These are phyloP conservation scores for Gortyna flavago DNA, from an alignment of 2,888 invertebrate species.

Conservation along the genomic window DNA sequence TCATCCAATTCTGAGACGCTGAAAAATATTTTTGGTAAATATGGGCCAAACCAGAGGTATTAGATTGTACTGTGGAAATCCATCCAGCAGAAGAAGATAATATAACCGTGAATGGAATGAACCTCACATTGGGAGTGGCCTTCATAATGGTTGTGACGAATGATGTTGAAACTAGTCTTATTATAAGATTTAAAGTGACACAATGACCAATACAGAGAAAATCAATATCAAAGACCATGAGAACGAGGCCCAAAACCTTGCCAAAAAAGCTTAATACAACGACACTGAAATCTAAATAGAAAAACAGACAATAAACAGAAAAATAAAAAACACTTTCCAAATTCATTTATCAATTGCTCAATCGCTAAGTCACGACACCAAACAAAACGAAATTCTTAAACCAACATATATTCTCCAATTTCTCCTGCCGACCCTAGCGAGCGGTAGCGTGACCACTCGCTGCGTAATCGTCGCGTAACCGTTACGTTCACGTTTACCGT, in stretches of 20 bases:
- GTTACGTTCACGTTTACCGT: slow-evolving; percentile 65
- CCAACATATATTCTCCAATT: slow-evolving; percentile 14
- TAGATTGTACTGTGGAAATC: neutral
- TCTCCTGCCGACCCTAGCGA: slow-evolving; percentile 24
- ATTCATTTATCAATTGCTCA: slow-evolving; percentile 17
- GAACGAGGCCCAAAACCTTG: neutral
- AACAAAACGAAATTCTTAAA: slow-evolving; percentile 9
- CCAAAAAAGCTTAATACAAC: neutral
- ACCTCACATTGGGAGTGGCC: neutral
- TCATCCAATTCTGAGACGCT: too few species aligned
- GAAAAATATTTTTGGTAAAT: too few species aligned
- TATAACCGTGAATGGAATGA: neutral
- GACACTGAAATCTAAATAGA: neutral
- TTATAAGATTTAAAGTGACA: neutral
- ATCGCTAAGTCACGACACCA: slow-evolving; percentile 12
- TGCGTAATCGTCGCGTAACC: slow-evolving; percentile 68
- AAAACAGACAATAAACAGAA: neutral
- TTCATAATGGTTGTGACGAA: neutral
- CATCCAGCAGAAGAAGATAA: neutral
- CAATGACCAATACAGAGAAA: neutral
- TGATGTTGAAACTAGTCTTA: neutral
- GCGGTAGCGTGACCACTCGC: slow-evolving; percentile 59
- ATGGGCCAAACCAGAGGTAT: neutral
- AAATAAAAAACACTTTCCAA: slow-evolving; percentile 7
- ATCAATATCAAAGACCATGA: neutral